A percentile compares a stretch with the other conserved stretches of the same genome.
These are phyloP conservation scores for Wiebesia pumilae DNA, from an alignment of 1,140 invertebrate species.

Conservation along the genomic window DNA sequence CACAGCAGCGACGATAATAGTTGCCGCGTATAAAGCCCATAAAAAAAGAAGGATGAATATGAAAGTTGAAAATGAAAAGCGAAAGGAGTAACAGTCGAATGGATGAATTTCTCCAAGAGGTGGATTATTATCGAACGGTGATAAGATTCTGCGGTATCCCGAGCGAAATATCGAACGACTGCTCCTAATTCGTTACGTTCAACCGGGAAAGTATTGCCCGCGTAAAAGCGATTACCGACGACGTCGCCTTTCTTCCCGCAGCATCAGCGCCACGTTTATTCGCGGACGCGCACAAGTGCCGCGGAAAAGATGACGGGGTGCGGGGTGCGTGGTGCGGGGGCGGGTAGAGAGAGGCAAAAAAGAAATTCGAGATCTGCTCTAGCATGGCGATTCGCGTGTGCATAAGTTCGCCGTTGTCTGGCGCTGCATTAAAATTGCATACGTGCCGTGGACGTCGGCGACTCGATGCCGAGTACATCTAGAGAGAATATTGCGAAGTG, in stretches of 20 bases:
- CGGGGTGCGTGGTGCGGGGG: not conserved
- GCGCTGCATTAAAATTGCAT: conserved; percentile 36
- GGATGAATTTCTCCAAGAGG: too few relatives aligned
- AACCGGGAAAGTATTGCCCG: too few relatives aligned
- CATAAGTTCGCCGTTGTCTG: not conserved
- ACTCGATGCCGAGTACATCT: not conserved
- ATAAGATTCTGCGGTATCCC: too few relatives aligned
- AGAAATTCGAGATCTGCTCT: not conserved
- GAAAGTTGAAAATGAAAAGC: not conserved
- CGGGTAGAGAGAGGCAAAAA: not conserved
- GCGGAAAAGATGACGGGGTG: too few relatives aligned
- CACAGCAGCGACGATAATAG: not conserved
- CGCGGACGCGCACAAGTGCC: too few relatives aligned
- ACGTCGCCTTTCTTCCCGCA: too few relatives aligned
- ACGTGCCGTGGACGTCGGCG: not conserved
- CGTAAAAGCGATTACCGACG: too few relatives aligned
- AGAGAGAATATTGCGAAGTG: conserved; percentile 16
- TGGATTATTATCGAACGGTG: too few relatives aligned
- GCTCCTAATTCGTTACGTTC: too few relatives aligned
- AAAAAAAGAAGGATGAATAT: not conserved
- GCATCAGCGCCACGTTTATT: too few relatives aligned
- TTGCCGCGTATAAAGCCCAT: not conserved
- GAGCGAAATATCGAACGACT: too few relatives aligned
- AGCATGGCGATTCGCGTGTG: not conserved
- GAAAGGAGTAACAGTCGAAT: too few relatives aligned